These are phyloP conservation scores for Elgonia sp. DNA, from an alignment of 2,888 invertebrate genomes.

Conservation along the genomic window DNA sequence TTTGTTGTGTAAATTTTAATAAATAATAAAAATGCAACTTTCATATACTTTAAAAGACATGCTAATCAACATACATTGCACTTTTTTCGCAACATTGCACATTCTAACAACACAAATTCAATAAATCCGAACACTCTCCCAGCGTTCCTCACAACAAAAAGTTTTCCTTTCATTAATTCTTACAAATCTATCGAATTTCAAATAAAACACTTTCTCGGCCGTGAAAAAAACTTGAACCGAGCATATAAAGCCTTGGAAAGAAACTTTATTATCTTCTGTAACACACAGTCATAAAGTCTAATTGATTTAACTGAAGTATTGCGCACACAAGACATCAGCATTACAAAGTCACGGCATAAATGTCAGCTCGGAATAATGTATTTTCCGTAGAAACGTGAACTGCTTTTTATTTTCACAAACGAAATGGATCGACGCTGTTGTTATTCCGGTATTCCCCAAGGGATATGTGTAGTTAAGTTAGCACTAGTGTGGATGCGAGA, in stretches of 20 bases:
- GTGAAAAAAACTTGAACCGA: conserved; percentile 1
- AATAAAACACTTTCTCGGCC: conserved; percentile 58
- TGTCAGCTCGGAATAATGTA: conserved; percentile 54
- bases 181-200: conserved; percentile 59
- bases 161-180: conserved; percentile 26
- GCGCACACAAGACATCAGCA: conserved; percentile 49
- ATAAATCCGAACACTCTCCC: conserved; percentile 31
- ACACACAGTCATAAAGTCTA: conserved; percentile 64
- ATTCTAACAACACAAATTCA: conserved; percentile 21
- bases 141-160: conserved; percentile 15
- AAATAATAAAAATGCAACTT: too few species aligned
- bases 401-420: conserved; percentile 59
- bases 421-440: conserved; percentile 60
- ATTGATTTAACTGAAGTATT: conserved; percentile 62
- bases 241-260: conserved; percentile 38
- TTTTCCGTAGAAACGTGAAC: conserved; percentile 50
- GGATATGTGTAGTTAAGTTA: conserved; percentile 76
- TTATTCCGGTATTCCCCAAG: conserved; percentile 64
- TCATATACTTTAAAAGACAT: too few species aligned
- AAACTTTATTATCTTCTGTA: conserved; percentile 56
- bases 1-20: too few species aligned
- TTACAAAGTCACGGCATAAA: conserved; percentile 59
- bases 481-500: conserved; percentile 75
- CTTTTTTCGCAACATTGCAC: background rate
- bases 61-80: too few species aligned